These are phyloP conservation scores for Patella ulyssiponensis DNA, from an alignment of 2,888 invertebrate species.

Conservation along the genomic window DNA sequence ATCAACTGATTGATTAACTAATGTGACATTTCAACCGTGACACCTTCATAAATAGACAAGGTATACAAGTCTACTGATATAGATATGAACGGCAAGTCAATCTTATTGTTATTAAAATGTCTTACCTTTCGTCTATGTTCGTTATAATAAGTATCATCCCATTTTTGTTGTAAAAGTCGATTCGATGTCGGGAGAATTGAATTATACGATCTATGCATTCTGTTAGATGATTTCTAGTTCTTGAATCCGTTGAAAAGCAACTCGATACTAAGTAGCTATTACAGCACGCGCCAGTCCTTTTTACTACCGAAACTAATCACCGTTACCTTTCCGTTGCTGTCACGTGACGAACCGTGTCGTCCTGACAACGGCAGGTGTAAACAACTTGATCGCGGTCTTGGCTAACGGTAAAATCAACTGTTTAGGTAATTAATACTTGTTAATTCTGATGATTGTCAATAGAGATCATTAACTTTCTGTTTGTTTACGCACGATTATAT, in stretches of 20 bases:
- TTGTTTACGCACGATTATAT: too few relatives aligned
- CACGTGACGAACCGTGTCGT: slow-evolving; percentile 52
- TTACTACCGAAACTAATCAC: slow-evolving; percentile 20
- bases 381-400: too few relatives aligned
- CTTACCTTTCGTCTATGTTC: slow-evolving; percentile 69
- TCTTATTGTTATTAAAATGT: not conserved
- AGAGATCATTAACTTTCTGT: too few relatives aligned
- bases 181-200: slow-evolving; percentile 68
- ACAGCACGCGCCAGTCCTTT: slow-evolving; percentile 21
- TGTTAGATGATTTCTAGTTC: slow-evolving; percentile 21
- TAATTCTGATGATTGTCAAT: too few relatives aligned
- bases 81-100: too few relatives aligned
- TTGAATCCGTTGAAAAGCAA: not conserved
- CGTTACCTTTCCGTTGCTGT: slow-evolving; percentile 33
- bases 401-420: too few relatives aligned
- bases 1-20: too few relatives aligned
- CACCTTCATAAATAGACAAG: too few relatives aligned
- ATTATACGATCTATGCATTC: slow-evolving; percentile 70
- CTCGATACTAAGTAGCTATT: not conserved
- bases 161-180: slow-evolving; percentile 69
- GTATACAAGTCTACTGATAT: too few relatives aligned
- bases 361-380: slow-evolving; percentile 15
- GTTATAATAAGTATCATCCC: slow-evolving; percentile 70
- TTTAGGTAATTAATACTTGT: too few relatives aligned
- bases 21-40: too few relatives aligned